Evolutionary conservation across 2,797 vertebrate species (phyloP).

Genomic region (Pseudochirops corinnae): DNA sequence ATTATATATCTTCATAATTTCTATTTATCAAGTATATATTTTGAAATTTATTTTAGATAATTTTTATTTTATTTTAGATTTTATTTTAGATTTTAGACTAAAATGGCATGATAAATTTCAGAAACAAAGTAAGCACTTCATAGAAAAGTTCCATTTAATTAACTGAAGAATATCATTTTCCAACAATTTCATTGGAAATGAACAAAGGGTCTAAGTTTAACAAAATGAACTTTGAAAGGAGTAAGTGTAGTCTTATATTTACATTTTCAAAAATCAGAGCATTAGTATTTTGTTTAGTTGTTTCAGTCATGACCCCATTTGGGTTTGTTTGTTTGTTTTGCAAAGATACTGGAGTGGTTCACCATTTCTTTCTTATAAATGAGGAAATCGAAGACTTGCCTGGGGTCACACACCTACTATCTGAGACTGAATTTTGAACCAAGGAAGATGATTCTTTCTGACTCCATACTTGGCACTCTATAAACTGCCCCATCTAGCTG

Average conservation of each 20-base stretch:
- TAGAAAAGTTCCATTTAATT: background rate
- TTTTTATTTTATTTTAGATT: no score
- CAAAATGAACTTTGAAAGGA: background rate
- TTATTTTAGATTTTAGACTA: background rate
- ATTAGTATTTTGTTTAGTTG: background rate
- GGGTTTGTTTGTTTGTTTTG: background rate
- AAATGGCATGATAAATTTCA: background rate
- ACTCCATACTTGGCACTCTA: background rate
- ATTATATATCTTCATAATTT: background rate
- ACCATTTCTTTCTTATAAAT: background rate
- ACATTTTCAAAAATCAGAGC: background rate
- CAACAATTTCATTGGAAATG: background rate
- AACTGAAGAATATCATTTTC: background rate
- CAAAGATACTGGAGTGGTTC: background rate
- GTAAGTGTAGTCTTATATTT: background rate
- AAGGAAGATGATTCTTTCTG: background rate
- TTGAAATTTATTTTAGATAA: slow-evolving; percentile 9
- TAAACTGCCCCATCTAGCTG: background rate
- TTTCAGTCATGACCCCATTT: background rate
- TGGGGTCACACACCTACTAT: background rate
- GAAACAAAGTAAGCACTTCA: background rate
- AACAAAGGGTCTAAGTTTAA: background rate
- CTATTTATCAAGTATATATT: background rate
- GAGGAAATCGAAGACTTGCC: background rate
- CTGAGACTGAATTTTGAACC: background rate